phyloP scores from a whole-genome alignment of 2,888 invertebrate genomes.

The Stenurella melanura region DNA sequence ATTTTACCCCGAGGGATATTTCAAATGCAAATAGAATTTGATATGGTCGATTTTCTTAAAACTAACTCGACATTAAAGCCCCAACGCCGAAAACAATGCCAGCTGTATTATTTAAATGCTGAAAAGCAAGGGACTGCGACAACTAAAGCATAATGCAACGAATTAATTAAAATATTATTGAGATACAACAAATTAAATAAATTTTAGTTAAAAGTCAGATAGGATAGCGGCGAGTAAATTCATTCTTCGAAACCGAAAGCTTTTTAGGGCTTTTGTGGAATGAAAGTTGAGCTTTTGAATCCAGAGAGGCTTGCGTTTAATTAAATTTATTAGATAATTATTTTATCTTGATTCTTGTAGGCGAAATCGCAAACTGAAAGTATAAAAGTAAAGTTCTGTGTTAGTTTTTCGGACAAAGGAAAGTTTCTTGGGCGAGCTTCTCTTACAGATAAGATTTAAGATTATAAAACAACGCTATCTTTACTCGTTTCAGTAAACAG shows the following conservation, averaged over 20 bases:
- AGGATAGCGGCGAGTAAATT: conserved; percentile 10
- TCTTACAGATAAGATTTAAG: conserved; percentile 24
- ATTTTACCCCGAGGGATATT: neutral
- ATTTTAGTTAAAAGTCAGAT: conserved; percentile 13
- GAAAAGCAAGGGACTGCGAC: neutral
- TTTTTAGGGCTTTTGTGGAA: conserved; percentile 28
- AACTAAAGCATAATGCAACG: neutral
- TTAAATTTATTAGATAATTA: conserved; percentile 31
- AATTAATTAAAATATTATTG: conserved; percentile 4
- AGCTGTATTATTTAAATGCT: neutral
- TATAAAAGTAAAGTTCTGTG: conserved; percentile 24
- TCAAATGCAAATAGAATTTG: neutral
- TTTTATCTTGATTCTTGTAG: conserved; percentile 28
- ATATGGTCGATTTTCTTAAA: neutral
- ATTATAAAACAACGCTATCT: conserved; percentile 11
- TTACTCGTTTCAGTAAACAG: conserved; percentile 18
- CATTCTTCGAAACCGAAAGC: conserved; percentile 15
- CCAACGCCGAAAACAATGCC: neutral
- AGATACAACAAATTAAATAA: conserved; percentile 3
- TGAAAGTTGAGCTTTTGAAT: conserved; percentile 22
- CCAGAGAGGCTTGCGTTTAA: conserved; percentile 19
- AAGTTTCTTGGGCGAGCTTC: conserved; percentile 16
- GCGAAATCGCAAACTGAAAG: conserved; percentile 25
- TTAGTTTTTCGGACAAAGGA: conserved; percentile 28
- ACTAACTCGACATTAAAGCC: neutral